These are phyloP conservation scores for Drosophila ochracea DNA, from an alignment of 2,888 invertebrate genomes.

Conservation along the genomic window DNA sequence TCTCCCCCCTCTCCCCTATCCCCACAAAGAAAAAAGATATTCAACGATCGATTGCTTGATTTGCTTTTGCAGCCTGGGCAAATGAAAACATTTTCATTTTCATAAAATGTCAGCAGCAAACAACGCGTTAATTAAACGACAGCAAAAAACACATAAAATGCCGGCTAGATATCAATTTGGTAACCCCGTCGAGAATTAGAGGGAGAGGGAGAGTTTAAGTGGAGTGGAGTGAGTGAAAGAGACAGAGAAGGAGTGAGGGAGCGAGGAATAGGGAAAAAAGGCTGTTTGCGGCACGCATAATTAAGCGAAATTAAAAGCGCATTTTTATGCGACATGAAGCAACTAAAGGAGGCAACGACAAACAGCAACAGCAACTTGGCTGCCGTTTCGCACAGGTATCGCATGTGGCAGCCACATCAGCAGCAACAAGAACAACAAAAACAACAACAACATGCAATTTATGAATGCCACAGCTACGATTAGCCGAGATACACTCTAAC, in stretches of 20 bases:
- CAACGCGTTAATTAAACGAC: slow-evolving; percentile 73
- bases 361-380: slow-evolving; percentile 27
- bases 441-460: slow-evolving; percentile 59
- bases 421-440: slow-evolving; percentile 23
- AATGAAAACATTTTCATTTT: slow-evolving; percentile 77
- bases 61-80: slow-evolving; percentile 8
- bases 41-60: slow-evolving; percentile 32
- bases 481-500: slow-evolving; percentile 44
- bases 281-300: slow-evolving; percentile 60
- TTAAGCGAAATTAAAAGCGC: slow-evolving; percentile 78
- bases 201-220: neutral
- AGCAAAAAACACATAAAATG: slow-evolving; percentile 63
- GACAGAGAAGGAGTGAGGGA: neutral
- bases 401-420: slow-evolving; percentile 72
- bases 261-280: neutral
- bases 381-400: slow-evolving; percentile 77
- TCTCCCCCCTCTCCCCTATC: neutral
- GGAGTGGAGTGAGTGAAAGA: neutral
- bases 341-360: slow-evolving; percentile 40
- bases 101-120: slow-evolving; percentile 64
- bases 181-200: neutral
- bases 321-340: slow-evolving; percentile 77
- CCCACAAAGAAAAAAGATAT: neutral
- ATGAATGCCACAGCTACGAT: slow-evolving; percentile 74
- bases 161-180: slow-evolving; percentile 72